Conservation (phyloP, 2,113 vertebrate species). For the Phylloscopus trochilus region DNA sequence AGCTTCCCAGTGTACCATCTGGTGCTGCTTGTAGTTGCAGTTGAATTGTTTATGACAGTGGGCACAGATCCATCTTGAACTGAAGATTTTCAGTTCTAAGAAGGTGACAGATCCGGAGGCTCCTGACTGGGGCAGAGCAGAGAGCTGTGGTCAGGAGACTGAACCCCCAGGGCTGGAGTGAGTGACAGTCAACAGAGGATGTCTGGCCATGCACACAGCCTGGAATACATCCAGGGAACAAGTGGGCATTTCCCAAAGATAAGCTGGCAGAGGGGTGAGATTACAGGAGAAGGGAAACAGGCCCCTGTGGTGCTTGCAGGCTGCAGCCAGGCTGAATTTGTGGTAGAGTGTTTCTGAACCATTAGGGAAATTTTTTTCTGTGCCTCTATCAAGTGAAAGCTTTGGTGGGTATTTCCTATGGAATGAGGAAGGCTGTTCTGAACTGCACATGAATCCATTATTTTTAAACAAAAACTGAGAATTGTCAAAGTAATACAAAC, state of each 20-base stretch:
- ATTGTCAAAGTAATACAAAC: background rate
- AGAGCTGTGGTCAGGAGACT: background rate
- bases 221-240: slow-evolving; percentile 24
- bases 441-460: background rate
- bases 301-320: background rate
- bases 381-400: background rate
- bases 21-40: background rate
- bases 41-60: background rate
- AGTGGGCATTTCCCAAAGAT: slow-evolving; percentile 57
- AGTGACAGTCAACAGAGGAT: background rate
- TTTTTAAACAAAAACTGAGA: background rate
- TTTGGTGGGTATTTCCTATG: background rate
- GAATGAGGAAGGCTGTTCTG: background rate
- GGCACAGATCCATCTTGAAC: accelerated
- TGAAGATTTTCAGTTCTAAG: background rate
- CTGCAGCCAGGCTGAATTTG: background rate
- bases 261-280: background rate
- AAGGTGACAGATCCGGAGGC: background rate
- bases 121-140: background rate
- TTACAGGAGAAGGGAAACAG: background rate
- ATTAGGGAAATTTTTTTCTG: background rate
- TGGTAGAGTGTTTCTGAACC: background rate
- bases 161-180: background rate
- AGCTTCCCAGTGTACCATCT: background rate
- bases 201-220: background rate